phyloP scores from a whole-genome alignment of 2,888 invertebrate genomes.

The Agelastica alni region DNA sequence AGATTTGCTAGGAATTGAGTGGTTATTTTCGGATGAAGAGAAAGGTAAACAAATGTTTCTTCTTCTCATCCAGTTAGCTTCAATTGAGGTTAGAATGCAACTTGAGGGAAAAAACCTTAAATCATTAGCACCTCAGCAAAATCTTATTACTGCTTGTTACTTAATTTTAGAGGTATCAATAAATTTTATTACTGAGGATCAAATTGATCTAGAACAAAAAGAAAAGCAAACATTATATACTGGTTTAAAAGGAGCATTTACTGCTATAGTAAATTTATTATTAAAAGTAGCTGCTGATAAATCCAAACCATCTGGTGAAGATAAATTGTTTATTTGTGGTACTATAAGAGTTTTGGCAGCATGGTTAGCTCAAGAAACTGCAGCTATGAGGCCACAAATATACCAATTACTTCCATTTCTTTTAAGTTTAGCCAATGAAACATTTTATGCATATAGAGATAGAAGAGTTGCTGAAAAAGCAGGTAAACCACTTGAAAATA shows the following conservation, averaged over 20 bases:
- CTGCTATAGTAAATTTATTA: slow-evolving; percentile 76
- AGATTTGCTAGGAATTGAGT: slow-evolving; percentile 81
- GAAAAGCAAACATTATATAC: slow-evolving; percentile 90
- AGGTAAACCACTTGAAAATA: slow-evolving; percentile 56
- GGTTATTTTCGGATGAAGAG: slow-evolving; percentile 79
- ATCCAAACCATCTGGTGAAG: slow-evolving; percentile 70
- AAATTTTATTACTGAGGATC: slow-evolving; percentile 78
- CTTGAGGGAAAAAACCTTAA: slow-evolving; percentile 85
- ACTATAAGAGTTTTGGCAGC: slow-evolving; percentile 82
- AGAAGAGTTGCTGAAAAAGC: slow-evolving; percentile 70
- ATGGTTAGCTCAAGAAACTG: slow-evolving; percentile 91
- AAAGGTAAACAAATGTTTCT: slow-evolving; percentile 82
- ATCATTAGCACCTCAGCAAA: slow-evolving; percentile 74
- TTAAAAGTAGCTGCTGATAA: slow-evolving; percentile 76
- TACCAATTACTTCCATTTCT: slow-evolving; percentile 82
- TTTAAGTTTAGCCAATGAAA: slow-evolving; percentile 78
- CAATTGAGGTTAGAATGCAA: slow-evolving; percentile 93
- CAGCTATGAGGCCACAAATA: slow-evolving; percentile 82
- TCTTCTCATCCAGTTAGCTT: slow-evolving; percentile 80
- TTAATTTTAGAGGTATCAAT: slow-evolving; percentile 79
- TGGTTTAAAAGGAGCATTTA: slow-evolving; percentile 86
- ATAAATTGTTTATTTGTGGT: slow-evolving; percentile 81
- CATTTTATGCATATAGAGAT: slow-evolving; percentile 74
- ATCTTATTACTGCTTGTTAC: slow-evolving; percentile 82
- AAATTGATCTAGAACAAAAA: slow-evolving; percentile 83